Evolutionary conservation across 1,140 invertebrate genomes (phyloP).

Genomic region (Calliopsis andreniformis): DNA sequence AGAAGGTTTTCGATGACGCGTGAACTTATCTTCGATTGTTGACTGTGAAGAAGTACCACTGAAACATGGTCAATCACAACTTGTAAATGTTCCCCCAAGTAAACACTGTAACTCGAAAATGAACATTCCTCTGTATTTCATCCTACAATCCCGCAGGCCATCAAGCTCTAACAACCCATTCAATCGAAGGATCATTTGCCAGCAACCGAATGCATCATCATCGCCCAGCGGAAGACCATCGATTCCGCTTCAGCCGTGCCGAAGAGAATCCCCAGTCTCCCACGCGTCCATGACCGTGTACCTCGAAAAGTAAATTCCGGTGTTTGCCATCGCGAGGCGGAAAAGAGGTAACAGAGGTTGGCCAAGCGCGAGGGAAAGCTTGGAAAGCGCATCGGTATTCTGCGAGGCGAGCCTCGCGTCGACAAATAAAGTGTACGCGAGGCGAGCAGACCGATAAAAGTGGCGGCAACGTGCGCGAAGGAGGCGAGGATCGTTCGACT

Average conservation of each 20-base stretch:
- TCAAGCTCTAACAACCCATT: no score
- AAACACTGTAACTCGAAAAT: no score
- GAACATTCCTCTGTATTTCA: no score
- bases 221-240: not conserved
- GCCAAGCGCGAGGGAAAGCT: conserved; percentile 6
- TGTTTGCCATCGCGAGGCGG: not conserved
- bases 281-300: not conserved
- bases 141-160: no score
- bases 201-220: no score
- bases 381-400: not conserved
- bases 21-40: no score
- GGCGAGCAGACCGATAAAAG: conserved; percentile 46
- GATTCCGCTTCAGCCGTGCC: no score
- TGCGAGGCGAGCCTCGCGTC: not conserved
- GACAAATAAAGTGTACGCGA: conserved; percentile 59
- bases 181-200: no score
- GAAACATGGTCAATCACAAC: no score
- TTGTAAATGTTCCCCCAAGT: no score
- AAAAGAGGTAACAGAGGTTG: not conserved
- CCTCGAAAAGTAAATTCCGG: conserved; percentile 24
- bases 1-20: no score
- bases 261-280: not conserved
- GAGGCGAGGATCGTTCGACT: not conserved
- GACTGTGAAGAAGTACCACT: no score
- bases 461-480: conserved; percentile 46